Evolutionary conservation across 2,888 invertebrate genomes (phyloP).

Genomic region (Nematopogon swammerdamellus): DNA sequence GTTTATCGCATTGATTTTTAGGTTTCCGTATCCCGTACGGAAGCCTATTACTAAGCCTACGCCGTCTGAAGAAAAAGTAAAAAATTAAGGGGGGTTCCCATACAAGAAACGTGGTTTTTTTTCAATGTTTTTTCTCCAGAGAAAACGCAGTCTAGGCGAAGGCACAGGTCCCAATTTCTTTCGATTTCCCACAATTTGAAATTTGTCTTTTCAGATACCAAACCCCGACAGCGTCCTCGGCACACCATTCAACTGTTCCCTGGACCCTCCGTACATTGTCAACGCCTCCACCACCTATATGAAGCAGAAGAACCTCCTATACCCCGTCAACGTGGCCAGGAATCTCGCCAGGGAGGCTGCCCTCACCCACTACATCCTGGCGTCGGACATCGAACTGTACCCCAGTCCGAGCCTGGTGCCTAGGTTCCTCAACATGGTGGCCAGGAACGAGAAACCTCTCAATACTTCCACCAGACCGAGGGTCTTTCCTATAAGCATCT

Average conservation of each 20-base stretch:
- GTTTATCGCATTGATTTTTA: too few relatives aligned
- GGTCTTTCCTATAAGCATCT: conserved; percentile 86
- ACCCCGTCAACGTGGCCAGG: conserved; percentile 87
- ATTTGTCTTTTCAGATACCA: conserved; percentile 55
- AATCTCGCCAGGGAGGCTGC: conserved; percentile 86
- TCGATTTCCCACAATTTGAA: too few relatives aligned
- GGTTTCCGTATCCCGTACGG: too few relatives aligned
- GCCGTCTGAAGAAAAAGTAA: too few relatives aligned
- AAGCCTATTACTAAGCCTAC: too few relatives aligned
- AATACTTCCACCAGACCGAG: conserved; percentile 51
- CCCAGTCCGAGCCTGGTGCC: conserved; percentile 79
- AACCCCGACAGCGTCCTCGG: conserved; percentile 59
- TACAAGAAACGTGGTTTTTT: too few relatives aligned
- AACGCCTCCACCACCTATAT: conserved; percentile 70
- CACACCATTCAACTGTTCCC: conserved; percentile 69
- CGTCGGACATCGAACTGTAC: conserved; percentile 89
- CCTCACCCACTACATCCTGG: conserved; percentile 76
- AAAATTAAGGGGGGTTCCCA: too few relatives aligned
- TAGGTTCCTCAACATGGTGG: conserved; percentile 82
- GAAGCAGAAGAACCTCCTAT: conserved; percentile 74
- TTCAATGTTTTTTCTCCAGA: too few relatives aligned
- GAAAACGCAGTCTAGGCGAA: too few relatives aligned
- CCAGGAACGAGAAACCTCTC: conserved; percentile 66
- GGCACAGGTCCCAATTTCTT: too few relatives aligned
- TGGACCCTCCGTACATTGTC: conserved; percentile 64